Base-by-base conservation (phyloP, 1,140 invertebrate genomes). In the Pseudomyrmex flavicornis region DNA sequence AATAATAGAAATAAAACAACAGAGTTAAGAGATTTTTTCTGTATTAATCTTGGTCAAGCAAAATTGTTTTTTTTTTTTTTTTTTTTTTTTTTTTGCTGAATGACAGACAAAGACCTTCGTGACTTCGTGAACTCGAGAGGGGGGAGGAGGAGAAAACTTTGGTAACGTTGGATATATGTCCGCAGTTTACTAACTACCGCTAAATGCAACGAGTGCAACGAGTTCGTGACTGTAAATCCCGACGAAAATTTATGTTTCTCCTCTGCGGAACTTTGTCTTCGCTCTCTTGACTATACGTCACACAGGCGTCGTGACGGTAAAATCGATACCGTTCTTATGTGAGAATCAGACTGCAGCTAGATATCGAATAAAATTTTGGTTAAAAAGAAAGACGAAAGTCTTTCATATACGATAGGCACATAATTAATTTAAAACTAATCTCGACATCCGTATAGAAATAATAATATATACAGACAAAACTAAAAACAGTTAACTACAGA, bases 171-270 rank as follows among this genome's bases (percentile, higher is more conserved):
- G 9, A 48, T 15, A 52, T 69, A 26, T 15, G 15, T 69, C 65
- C 17, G 76, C 20, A 69, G 44, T 58, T 79, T 69, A 69, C 35
- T 69, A 79, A 70, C 20, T 70, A 58, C 65, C 65, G 35, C 7
- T 79, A 59, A 79, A 70, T 79, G 35, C 35, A 35, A 54, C 61
- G 22, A 76, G 46, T 77, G 74, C 63, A 66, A 79, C 52, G 17
- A 69, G 63, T 79, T 79, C 63, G 75, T 79, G 75, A 79, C 65
- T 58, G 15, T 26, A 79, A 79, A 69, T 79, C 63, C 54, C 52
- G 35, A 56, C 50, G 52, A 69, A 79, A 79, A 70, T 79, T 79
- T 46, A 70, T 70, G 65, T 79, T 58, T 46, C 52, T 58, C 52
- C 66, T 70, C 20, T 50, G 52, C 63, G n/a, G 46, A 69, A 35